These are phyloP conservation scores for Thaumetopoea pityocampa DNA, from an alignment of 1,140 invertebrate genomes.

Conservation along the genomic window DNA sequence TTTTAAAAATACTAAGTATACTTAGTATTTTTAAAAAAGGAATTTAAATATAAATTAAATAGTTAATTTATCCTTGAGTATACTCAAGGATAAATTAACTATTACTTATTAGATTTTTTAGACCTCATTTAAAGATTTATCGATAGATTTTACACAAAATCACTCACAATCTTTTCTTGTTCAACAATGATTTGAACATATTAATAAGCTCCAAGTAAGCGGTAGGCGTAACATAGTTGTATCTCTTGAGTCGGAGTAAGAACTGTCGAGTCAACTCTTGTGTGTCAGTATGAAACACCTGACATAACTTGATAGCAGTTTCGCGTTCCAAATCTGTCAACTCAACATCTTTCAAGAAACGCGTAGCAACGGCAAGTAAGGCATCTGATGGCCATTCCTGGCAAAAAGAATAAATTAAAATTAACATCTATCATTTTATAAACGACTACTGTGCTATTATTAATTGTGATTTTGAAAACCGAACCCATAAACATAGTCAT, in stretches of 20 bases:
- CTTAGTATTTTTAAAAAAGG: too few species aligned
- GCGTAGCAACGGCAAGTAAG: constrained; percentile 91
- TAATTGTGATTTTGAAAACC: too few species aligned
- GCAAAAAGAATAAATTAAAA: constrained; percentile 14
- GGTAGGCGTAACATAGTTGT: constrained; percentile 95
- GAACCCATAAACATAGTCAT: too few species aligned
- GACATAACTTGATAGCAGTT: constrained; percentile 91
- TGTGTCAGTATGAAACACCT: constrained; percentile 92
- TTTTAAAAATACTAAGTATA: too few species aligned
- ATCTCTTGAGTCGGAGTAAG: constrained; percentile 81
- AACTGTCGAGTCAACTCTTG: constrained; percentile 86
- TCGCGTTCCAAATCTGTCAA: constrained; percentile 82
- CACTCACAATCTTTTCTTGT: constrained; percentile 84
- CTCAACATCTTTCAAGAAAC: constrained; percentile 92
- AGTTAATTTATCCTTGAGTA: too few species aligned
- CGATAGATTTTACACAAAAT: background rate
- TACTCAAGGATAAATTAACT: too few species aligned
- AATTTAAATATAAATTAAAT: too few species aligned
- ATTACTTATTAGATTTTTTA: too few species aligned
- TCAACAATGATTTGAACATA: constrained; percentile 91
- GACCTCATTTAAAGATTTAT: constrained; percentile 16
- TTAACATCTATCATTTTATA: too few species aligned
- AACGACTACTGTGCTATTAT: too few species aligned
- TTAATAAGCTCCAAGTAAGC: constrained; percentile 95
- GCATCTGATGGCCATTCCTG: constrained; percentile 96